These are phyloP conservation scores for Frankliniella fusca DNA, from an alignment of 2,888 invertebrate species.

Conservation along the genomic window DNA sequence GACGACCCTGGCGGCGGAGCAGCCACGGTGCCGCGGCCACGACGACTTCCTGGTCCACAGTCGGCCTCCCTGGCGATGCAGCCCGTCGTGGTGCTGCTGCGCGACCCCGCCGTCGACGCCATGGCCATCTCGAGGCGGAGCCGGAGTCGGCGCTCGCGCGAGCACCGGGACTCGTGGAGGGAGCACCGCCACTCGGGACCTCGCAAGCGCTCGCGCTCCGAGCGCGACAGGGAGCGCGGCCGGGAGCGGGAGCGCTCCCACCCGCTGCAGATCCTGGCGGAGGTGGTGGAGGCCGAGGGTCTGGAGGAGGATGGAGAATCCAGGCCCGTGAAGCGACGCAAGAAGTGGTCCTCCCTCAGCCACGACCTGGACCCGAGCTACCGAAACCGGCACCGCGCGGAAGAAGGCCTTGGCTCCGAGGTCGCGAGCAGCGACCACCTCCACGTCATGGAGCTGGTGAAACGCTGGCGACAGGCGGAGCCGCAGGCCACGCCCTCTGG, in stretches of 20 bases:
- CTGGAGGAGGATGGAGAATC: no score
- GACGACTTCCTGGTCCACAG: no score
- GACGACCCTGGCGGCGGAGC: not conserved
- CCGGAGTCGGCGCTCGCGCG: not conserved
- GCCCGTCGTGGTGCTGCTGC: constrained; percentile 3
- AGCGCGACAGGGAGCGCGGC: not conserved
- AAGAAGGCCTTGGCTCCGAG: not conserved
- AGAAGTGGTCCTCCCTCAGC: not conserved
- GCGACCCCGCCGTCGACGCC: not conserved
- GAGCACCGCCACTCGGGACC: not conserved
- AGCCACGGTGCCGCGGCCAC: not conserved
- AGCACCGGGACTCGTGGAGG: not conserved
- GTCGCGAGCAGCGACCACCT: not conserved
- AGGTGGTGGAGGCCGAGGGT: not conserved
- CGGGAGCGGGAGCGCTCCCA: not conserved
- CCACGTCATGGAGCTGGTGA: not conserved
- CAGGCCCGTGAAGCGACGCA: not conserved
- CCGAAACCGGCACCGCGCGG: not conserved
- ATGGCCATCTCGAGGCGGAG: not conserved
- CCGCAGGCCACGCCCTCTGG: not conserved
- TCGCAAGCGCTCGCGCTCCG: not conserved
- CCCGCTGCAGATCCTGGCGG: not conserved
- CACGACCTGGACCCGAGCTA: not conserved
- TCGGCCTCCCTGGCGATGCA: not conserved
- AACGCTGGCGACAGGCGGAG: not conserved